Conservation (phyloP, 2,797 vertebrate species). For the Channa striata region DNA sequence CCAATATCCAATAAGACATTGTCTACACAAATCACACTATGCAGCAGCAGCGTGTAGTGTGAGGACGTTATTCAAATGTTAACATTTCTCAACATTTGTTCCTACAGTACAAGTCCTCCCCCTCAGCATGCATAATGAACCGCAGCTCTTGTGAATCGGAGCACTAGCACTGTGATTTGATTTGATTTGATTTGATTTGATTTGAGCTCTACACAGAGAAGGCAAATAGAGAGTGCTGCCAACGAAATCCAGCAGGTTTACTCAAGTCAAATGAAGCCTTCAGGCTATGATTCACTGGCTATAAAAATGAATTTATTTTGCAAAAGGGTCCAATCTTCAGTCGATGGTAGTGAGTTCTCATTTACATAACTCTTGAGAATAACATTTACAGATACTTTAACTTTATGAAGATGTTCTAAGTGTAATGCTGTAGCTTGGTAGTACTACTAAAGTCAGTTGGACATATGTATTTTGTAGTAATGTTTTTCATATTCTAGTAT, state of each 20-base stretch:
- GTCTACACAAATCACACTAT: slow-evolving; percentile 11
- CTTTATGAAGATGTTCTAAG: slow-evolving; percentile 36
- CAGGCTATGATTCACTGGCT: slow-evolving; percentile 46
- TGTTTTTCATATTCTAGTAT: not conserved
- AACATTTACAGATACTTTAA: slow-evolving; percentile 40
- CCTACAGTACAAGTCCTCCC: not conserved
- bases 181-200: slow-evolving; percentile 56
- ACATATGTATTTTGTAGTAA: not conserved
- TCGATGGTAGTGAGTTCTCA: slow-evolving; percentile 36
- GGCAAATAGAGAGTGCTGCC: slow-evolving; percentile 48
- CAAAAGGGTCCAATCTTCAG: slow-evolving; percentile 39
- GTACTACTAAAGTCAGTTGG: not conserved
- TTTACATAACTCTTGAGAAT: slow-evolving; percentile 49
- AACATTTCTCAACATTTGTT: slow-evolving; percentile 19
- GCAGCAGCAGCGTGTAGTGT: slow-evolving; percentile 4
- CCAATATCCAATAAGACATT: slow-evolving; percentile 21
- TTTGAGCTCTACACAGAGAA: slow-evolving; percentile 52
- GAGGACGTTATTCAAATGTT: slow-evolving; percentile 41
- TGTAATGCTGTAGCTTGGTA: not conserved
- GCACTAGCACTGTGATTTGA: slow-evolving; percentile 30
- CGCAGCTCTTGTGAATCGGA: slow-evolving; percentile 24
- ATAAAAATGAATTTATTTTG: slow-evolving; percentile 44
- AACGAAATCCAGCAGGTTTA: slow-evolving; percentile 50
- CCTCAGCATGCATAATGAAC: slow-evolving; percentile 41
- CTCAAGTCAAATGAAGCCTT: slow-evolving; percentile 57